Evolutionary conservation across 2,888 invertebrate species (phyloP).

Genomic region (Drosophila trichaetosa): DNA sequence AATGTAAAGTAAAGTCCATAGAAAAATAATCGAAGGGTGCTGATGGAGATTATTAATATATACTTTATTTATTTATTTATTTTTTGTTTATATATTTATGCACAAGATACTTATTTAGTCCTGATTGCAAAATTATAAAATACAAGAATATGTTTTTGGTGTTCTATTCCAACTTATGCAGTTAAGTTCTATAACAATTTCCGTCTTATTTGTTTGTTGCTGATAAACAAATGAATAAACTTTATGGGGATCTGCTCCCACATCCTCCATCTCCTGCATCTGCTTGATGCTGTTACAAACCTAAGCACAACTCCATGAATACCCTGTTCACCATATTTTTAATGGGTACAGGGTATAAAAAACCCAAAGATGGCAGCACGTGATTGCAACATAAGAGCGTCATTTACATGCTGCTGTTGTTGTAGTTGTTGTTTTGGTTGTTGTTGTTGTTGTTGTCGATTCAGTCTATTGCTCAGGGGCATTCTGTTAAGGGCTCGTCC

Average conservation of each 20-base stretch:
- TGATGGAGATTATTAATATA: not conserved
- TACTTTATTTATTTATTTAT: too few species aligned
- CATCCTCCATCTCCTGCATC: too few species aligned
- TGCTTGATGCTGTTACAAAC: not conserved
- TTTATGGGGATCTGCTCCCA: not conserved
- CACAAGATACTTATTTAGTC: not conserved
- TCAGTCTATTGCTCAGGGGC: conserved; percentile 28
- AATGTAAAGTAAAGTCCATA: not conserved
- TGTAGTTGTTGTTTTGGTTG: conserved; percentile 17
- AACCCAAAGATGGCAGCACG: conserved; percentile 41
- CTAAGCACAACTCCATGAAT: too few species aligned
- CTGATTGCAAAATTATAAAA: not conserved
- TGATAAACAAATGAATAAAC: not conserved
- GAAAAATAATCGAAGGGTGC: not conserved
- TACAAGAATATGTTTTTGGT: not conserved
- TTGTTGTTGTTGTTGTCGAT: conserved; percentile 31
- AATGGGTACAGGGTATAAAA: conserved; percentile 5
- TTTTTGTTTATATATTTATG: too few species aligned
- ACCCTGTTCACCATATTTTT: not conserved
- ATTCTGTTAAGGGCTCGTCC: conserved; percentile 13
- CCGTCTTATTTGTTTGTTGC: not conserved
- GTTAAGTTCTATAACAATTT: fast-evolving
- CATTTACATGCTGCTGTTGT: conserved; percentile 67
- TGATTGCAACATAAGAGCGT: conserved; percentile 79
- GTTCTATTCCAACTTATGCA: not conserved